phyloP scores from a whole-genome alignment of 2,113 vertebrate genomes.

The Nibea albiflora region DNA sequence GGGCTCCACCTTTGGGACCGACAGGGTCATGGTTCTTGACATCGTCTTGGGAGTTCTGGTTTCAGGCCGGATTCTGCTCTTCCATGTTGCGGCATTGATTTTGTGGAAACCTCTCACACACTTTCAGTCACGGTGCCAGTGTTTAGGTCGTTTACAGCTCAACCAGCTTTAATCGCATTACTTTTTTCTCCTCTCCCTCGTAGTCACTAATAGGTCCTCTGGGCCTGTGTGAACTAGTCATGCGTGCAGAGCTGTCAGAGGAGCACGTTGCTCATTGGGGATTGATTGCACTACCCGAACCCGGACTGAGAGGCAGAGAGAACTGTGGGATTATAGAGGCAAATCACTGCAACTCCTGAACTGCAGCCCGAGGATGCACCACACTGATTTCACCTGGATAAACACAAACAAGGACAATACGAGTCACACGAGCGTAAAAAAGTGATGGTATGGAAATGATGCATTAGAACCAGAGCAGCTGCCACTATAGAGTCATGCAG shows the following conservation, averaged over 20 bases:
- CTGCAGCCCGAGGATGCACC: neutral
- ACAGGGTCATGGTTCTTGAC: neutral
- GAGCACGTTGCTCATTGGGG: conserved; percentile 27
- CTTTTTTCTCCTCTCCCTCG: neutral
- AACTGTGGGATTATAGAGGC: conserved; percentile 24
- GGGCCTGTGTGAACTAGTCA: conserved; percentile 37
- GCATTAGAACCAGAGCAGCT: neutral
- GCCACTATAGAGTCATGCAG: neutral
- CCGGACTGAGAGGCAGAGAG: conserved; percentile 16
- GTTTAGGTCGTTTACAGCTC: conserved; percentile 56
- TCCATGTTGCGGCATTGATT: neutral
- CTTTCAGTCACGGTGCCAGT: conserved; percentile 1
- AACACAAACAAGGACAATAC: neutral
- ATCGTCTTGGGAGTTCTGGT: neutral
- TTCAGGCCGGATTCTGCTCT: neutral
- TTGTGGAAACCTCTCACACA: neutral
- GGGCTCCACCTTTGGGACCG: neutral
- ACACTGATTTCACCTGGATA: neutral
- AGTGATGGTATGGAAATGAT: neutral
- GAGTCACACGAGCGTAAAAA: neutral
- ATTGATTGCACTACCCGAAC: conserved; percentile 52
- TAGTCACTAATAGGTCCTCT: conserved; percentile 13
- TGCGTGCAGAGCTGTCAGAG: conserved; percentile 31
- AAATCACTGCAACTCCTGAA: conserved; percentile 11
- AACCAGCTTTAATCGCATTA: conserved; percentile 50